phyloP scores from a whole-genome alignment of 2,888 invertebrate species.

The Drosophila histrio region DNA sequence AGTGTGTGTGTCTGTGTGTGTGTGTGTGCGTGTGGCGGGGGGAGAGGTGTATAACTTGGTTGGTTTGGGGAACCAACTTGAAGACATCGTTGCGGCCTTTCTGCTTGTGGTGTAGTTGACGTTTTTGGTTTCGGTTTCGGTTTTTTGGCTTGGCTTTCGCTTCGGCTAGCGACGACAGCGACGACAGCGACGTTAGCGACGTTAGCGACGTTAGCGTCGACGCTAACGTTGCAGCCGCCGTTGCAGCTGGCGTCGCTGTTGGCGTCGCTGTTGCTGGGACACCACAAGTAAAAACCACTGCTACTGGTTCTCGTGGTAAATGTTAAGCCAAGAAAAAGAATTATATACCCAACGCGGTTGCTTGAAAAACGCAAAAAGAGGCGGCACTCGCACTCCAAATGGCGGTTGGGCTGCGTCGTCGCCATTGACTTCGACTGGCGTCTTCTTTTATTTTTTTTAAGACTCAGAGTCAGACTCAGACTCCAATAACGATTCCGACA shows the following conservation, averaged over 20 bases:
- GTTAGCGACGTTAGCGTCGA: background rate
- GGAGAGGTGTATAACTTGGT: background rate
- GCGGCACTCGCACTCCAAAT: constrained; percentile 43
- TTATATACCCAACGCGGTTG: constrained; percentile 65
- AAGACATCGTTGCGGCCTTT: constrained; percentile 79
- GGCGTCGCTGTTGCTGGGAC: constrained; percentile 53
- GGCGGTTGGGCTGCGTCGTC: constrained; percentile 52
- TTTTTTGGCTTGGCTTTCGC: constrained; percentile 58
- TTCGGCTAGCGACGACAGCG: constrained; percentile 23
- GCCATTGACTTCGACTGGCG: constrained; percentile 25
- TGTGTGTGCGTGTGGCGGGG: background rate
- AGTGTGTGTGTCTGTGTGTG: too few relatives aligned
- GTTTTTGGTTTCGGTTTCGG: constrained; percentile 75
- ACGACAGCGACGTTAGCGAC: too few relatives aligned
- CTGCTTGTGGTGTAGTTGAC: constrained; percentile 79
- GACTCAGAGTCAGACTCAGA: background rate
- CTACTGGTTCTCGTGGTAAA: constrained; percentile 85
- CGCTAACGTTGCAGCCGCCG: constrained; percentile 3
- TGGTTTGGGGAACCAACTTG: constrained; percentile 55
- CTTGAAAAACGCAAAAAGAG: constrained; percentile 59
- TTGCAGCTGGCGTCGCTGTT: background rate
- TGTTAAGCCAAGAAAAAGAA: constrained; percentile 81
- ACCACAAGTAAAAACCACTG: constrained; percentile 84
- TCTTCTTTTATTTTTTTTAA: background rate
- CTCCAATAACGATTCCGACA: background rate